Evolutionary conservation across 2,888 invertebrate genomes (phyloP).

Genomic region (Lasioglossum pauxillum): DNA sequence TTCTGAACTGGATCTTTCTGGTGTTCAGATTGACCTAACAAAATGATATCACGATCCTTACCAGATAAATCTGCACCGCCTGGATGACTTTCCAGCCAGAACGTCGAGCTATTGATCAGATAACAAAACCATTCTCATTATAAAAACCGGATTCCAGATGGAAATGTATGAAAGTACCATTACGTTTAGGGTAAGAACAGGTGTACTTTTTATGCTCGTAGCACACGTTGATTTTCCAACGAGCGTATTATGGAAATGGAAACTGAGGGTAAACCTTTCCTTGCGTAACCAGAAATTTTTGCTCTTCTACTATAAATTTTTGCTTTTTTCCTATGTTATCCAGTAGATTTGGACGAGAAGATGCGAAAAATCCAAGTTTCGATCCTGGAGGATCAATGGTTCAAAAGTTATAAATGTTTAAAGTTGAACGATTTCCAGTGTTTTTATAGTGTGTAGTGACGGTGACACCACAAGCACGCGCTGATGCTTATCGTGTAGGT

Average conservation of each 20-base stretch:
- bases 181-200: not conserved
- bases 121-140: not conserved
- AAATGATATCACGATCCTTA: slow-evolving; percentile 19
- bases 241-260: not conserved
- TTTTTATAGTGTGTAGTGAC: no score
- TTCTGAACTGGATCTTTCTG: slow-evolving; percentile 42
- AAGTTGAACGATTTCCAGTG: no score
- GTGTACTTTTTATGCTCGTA: not conserved
- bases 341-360: no score
- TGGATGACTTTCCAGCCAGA: slow-evolving; percentile 24
- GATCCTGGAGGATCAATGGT: no score
- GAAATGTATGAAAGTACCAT: not conserved
- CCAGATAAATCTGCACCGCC: slow-evolving; percentile 31
- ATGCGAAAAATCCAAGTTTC: no score
- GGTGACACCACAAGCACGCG: no score
- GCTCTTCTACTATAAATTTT: no score
- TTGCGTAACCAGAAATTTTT: no score
- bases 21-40: slow-evolving; percentile 11
- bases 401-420: no score
- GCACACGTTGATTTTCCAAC: not conserved
- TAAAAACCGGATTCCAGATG: slow-evolving; percentile 12
- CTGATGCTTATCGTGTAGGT: no score
- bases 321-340: no score
- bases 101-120: slow-evolving; percentile 9
- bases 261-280: no score